These are phyloP conservation scores for Liasis olivaceus DNA, from an alignment of 2,797 vertebrate species.

Conservation along the genomic window DNA sequence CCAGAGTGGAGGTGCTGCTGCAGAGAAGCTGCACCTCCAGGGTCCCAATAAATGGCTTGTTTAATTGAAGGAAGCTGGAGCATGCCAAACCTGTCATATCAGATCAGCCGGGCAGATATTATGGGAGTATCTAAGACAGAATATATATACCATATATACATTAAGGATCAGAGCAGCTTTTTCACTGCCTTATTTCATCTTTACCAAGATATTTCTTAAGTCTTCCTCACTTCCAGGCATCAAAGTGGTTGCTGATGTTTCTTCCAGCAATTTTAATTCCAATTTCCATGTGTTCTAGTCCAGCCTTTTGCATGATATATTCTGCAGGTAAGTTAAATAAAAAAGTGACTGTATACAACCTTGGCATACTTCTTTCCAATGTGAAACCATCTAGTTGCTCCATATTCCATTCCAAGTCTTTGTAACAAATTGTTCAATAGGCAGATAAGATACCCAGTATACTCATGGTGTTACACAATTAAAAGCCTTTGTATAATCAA, in stretches of 20 bases:
- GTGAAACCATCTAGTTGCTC: not conserved
- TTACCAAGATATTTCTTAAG: not conserved
- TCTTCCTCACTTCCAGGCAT: not conserved
- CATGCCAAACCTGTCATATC: not conserved
- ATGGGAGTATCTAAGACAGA: not conserved
- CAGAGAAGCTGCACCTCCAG: too few relatives aligned
- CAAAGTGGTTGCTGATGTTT: not conserved
- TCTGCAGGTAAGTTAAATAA: not conserved
- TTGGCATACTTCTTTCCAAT: not conserved
- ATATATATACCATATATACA: too few relatives aligned
- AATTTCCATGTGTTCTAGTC: not conserved
- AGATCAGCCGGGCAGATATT: not conserved
- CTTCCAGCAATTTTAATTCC: not conserved
- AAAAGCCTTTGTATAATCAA: not conserved
- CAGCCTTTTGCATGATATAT: not conserved
- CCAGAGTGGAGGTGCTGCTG: not conserved
- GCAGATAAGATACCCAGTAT: too few relatives aligned
- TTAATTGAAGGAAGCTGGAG: too few relatives aligned
- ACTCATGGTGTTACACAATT: not conserved
- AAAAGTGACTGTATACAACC: not conserved
- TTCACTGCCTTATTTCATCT: not conserved
- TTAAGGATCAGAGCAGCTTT: not conserved
- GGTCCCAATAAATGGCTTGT: too few relatives aligned
- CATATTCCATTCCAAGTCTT: not conserved
- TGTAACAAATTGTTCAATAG: not conserved